phyloP scores from a whole-genome alignment of 2,888 invertebrate genomes.

The Cabera pusaria region DNA sequence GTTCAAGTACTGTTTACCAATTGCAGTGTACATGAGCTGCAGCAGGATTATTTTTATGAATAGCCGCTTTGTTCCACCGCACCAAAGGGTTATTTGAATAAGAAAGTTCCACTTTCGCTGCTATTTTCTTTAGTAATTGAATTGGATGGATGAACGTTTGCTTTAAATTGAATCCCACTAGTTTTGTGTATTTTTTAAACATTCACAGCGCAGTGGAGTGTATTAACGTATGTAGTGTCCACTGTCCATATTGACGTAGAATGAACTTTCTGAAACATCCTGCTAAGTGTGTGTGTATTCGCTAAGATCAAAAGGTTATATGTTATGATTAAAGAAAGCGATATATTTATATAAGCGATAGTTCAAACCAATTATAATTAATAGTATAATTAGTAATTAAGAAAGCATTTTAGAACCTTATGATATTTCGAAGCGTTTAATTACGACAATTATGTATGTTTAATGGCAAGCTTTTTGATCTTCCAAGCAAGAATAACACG shows the following conservation, averaged over 20 bases:
- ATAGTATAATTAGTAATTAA: no score
- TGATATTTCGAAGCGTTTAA: no score
- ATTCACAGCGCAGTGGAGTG: constrained; percentile 18
- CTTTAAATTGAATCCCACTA: constrained; percentile 43
- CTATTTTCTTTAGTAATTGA: constrained; percentile 73
- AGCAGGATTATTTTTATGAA: constrained; percentile 70
- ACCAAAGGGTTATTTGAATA: constrained; percentile 71
- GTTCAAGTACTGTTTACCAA: constrained; percentile 2
- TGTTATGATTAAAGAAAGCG: background rate
- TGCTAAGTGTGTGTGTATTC: no score
- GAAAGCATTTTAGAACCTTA: no score
- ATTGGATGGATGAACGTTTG: constrained; percentile 62
- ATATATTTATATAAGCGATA: no score
- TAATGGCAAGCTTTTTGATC: no score
- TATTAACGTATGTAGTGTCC: constrained; percentile 3
- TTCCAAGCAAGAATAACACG: no score
- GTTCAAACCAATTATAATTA: no score
- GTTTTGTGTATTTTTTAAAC: constrained; percentile 26
- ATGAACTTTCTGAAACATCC: no score
- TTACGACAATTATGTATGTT: no score
- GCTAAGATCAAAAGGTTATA: constrained; percentile 3
- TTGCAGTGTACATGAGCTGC: constrained; percentile 15
- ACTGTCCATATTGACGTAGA: constrained; percentile 11
- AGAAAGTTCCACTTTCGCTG: constrained; percentile 68
- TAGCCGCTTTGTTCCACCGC: constrained; percentile 66